Evolutionary conservation across 2,797 vertebrate genomes (phyloP), one percentile per base, ranked within the genome.

Genomic region (Chanos chanos): DNA sequence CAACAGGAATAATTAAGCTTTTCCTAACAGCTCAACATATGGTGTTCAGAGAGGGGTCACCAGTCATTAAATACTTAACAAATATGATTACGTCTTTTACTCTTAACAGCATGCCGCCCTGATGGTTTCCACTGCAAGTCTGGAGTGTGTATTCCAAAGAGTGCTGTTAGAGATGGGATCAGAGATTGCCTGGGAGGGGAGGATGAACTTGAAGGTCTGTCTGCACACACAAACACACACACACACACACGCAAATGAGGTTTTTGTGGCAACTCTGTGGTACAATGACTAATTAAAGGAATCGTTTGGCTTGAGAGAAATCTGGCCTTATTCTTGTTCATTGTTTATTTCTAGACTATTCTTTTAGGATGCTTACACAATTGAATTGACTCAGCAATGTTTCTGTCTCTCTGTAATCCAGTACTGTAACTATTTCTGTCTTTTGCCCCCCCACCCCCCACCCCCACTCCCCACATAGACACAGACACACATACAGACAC

Each of bases 111-210:
- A 0, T 98, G 96, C 74, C 85, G 25, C 5, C 9, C 25, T 0
- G 8, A 12, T 0, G 76, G 79, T 2, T 91, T 93, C 69, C 79
- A 51, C 59, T 98, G 96, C 37, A 86, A 68, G 1, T 91, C 92
- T 0, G 86, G 91, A 0, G 85, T 93, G 54, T 98, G 96, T 59
- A 75, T 98, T 58, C 84, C 85, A 10, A 7, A 0, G 0, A 45
- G 82, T 0, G 62, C 82, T 0, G 1, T 82, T 0, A 27, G 45
- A 2, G 89, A 98, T 1, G 77, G 80, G 4, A 86, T 91, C 51
- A 7, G 78, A 0, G 93, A 98, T 82, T 98, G 96, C 73, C 82
- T 97, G 65, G 89, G 89, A 1, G 94, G 92, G 37, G 90, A 90
- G 1, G 96, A 98, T 7, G 95, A 98, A 48, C 0, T 30, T 0